phyloP scores from a whole-genome alignment of 2,888 invertebrate species.

The Heteromurus nitidus region DNA sequence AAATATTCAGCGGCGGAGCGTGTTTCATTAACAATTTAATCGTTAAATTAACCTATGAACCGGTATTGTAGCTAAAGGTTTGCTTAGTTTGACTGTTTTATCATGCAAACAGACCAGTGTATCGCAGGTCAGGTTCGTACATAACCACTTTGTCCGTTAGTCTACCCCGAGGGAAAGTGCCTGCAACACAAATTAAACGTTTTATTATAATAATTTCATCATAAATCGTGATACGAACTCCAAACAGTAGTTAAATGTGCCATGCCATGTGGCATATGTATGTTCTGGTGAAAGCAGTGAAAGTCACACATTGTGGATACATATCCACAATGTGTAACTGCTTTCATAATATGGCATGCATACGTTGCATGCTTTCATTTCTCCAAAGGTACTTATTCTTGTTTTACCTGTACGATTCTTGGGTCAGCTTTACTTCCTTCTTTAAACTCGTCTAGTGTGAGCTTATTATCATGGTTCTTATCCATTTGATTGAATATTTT shows the following conservation, averaged over 20 bases:
- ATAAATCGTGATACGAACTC: too few species aligned
- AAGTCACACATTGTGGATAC: too few species aligned
- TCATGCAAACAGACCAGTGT: too few species aligned
- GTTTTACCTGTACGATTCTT: conserved; percentile 93
- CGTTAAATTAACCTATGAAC: too few species aligned
- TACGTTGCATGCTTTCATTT: neutral
- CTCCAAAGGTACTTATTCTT: conserved; percentile 2
- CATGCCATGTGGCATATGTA: too few species aligned
- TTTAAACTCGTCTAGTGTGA: conserved; percentile 96
- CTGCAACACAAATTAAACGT: conserved; percentile 43
- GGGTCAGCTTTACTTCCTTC: conserved; percentile 99
- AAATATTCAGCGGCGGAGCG: too few species aligned
- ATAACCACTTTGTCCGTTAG: conserved; percentile 21
- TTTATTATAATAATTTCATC: neutral
- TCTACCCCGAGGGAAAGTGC: conserved; percentile 68
- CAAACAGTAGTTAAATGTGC: too few species aligned
- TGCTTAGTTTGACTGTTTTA: too few species aligned
- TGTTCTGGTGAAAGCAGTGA: too few species aligned
- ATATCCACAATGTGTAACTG: conserved; percentile 8
- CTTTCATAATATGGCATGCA: neutral
- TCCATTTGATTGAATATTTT: conserved; percentile 99
- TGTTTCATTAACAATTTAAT: too few species aligned
- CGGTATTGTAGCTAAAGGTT: too few species aligned
- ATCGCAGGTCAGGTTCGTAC: neutral
- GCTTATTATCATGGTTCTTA: conserved; percentile 96